A percentile compares a stretch with the other conserved stretches of the same genome.
phyloP scores from a whole-genome alignment of 92 coral and sea anemone genomes.

The Desmophyllum pertusum region DNA sequence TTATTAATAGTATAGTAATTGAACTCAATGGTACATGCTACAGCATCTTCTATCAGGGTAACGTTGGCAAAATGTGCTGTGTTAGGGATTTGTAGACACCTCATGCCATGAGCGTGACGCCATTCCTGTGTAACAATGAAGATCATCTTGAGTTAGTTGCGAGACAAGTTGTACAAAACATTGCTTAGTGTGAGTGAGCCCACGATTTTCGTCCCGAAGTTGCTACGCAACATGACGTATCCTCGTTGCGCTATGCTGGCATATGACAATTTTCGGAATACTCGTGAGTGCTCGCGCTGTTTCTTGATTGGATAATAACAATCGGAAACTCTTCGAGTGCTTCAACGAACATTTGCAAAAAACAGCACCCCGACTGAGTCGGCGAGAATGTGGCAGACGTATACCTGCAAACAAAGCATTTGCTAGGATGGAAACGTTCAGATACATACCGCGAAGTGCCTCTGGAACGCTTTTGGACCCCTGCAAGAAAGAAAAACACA shows the following conservation, averaged over 20 bases:
- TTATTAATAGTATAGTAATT: neutral
- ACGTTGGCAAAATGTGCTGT: conserved; percentile 99
- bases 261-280: too few species aligned
- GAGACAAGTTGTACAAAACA: too few species aligned
- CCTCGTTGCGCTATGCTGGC: too few species aligned
- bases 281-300: too few species aligned
- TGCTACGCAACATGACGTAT: too few species aligned
- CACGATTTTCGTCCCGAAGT: too few species aligned
- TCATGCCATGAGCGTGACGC: conserved; percentile 99
- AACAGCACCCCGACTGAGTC: neutral
- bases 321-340: too few species aligned
- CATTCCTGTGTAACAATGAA: conserved; percentile 73
- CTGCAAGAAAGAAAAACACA: conserved; percentile 48
- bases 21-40: conserved; percentile 73
- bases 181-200: too few species aligned
- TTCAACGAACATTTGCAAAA: too few species aligned
- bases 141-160: too few species aligned
- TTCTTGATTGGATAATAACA: too few species aligned
- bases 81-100: conserved; percentile 98
- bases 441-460: conserved; percentile 96
- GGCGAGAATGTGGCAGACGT: neutral
- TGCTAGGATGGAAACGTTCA: neutral
- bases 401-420: neutral
- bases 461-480: conserved; percentile 99
- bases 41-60: conserved; percentile 95